Base-by-base conservation (phyloP, 2,113 vertebrate genomes). In the Coptodon bakossiorum region DNA sequence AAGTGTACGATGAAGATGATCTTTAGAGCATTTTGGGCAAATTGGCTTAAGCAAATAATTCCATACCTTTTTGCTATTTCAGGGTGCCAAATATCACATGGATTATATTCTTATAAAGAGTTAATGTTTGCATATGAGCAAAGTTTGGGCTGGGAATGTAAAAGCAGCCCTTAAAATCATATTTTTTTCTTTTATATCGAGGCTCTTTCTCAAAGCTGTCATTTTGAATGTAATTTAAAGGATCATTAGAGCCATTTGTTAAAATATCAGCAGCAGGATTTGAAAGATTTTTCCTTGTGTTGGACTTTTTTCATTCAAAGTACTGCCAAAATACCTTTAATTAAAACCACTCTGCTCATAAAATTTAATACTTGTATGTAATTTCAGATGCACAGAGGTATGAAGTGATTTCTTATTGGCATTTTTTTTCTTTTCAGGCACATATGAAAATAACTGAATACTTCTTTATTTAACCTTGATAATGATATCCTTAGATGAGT, bases 1-100 rank as follows among this genome's bases (percentile, higher is more conserved):
- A 78, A 78, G 45, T 78, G 16, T 78, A 78, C 13, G 24, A 31
- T 68, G 71, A 50, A 89, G 50, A 90, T 45, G 66, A 19, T 80
- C 48, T 66, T 86, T 78, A 78, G 71, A 78, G 54, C 68, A 45
- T 16, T 86, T 83, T 40, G 22, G 52, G 38, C n/a, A 83, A 59
- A 71, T 66, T 90, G 13, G 17, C 57, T 61, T 48, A 80, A 82
- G 66, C 54, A 83, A 86, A 71, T 85, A 80, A 81, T 83, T 6
- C 14, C 24, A 71, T 29, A 5, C 11, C 19, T 76, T 83, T 22
- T 36, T 86, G 16, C 17, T n/a, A 59, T 50, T 85, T 87, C 53
- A 59, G 31, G 38, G 86, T 91, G 90, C 87, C 92, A 90, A 93
- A 93, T 38, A 80, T 43, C 5, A 53, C 27, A 52, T 78, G 73